A percentile compares a stretch with the other conserved stretches of the same genome.
Conservation (phyloP, 2,113 vertebrate species). For the Scatophagus argus region DNA sequence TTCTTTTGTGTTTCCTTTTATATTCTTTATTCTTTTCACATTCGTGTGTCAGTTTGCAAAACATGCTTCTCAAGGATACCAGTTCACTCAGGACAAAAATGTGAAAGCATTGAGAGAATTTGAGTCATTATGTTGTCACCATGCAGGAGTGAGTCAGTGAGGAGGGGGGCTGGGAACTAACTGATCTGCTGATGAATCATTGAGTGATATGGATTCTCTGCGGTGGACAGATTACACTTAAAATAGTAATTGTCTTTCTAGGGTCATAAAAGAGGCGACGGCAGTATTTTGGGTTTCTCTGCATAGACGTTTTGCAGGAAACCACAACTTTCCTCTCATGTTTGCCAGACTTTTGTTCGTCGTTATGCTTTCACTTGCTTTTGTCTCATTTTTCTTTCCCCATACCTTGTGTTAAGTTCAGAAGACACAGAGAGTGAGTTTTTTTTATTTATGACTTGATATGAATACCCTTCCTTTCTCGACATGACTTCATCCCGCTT, state of each 20-base stretch:
- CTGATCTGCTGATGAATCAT: slow-evolving; percentile 63
- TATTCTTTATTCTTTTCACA: too few relatives aligned
- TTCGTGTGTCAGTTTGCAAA: not conserved
- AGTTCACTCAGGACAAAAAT: not conserved
- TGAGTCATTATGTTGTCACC: slow-evolving; percentile 63
- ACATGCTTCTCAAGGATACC: not conserved
- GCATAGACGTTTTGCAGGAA: not conserved
- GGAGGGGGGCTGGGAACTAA: slow-evolving; percentile 1
- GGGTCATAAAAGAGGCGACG: not conserved
- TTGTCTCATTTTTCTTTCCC: not conserved
- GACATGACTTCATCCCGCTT: not conserved
- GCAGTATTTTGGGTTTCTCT: not conserved
- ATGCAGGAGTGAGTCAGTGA: slow-evolving; percentile 46
- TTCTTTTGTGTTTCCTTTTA: not conserved
- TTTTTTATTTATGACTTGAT: not conserved
- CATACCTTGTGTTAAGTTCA: not conserved
- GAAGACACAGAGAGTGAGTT: not conserved
- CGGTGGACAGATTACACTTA: not conserved
- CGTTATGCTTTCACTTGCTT: not conserved
- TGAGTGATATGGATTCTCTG: slow-evolving; percentile 60
- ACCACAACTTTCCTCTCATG: not conserved
- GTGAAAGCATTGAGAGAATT: not conserved
- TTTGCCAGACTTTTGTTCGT: not conserved
- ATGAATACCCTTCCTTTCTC: not conserved
- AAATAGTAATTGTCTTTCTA: not conserved